Conservation (phyloP, 2,888 invertebrate species). For the Orgyia antiqua region DNA sequence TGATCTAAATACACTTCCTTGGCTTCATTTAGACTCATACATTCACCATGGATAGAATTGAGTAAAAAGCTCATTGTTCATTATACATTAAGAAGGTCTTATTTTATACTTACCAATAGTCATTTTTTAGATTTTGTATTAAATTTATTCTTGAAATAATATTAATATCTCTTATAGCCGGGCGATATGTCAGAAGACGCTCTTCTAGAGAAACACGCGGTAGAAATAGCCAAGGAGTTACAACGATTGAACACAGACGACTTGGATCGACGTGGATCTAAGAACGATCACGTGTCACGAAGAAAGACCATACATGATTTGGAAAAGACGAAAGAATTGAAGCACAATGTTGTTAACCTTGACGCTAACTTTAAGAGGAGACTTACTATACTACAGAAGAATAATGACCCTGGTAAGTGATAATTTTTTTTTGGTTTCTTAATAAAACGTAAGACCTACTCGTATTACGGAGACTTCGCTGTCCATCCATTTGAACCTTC, state of each 20-base stretch:
- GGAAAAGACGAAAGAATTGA: constrained; percentile 88
- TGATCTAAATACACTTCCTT: too few relatives aligned
- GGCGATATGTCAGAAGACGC: constrained; percentile 91
- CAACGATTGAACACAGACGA: constrained; percentile 91
- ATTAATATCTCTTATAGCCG: too few relatives aligned
- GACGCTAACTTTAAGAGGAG: constrained; percentile 96
- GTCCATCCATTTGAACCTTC: too few relatives aligned
- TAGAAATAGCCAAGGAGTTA: constrained; percentile 92
- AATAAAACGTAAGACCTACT: not conserved
- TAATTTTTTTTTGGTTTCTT: not conserved
- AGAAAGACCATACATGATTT: constrained; percentile 92
- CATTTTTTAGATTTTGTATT: too few relatives aligned
- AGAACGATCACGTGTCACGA: constrained; percentile 86
- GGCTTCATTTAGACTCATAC: too few relatives aligned
- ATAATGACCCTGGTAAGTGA: constrained; percentile 76
- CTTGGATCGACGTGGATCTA: constrained; percentile 82
- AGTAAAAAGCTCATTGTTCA: too few relatives aligned
- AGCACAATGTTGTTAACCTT: constrained; percentile 90
- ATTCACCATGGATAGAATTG: too few relatives aligned
- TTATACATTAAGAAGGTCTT: too few relatives aligned
- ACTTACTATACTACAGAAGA: constrained; percentile 86
- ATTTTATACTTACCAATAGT: too few relatives aligned
- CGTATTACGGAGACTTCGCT: too few relatives aligned
- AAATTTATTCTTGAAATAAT: too few relatives aligned
- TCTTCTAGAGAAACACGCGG: constrained; percentile 90